These are phyloP conservation scores for Acipenser ruthenus DNA, from an alignment of 2,797 vertebrate genomes.

Conservation along the genomic window DNA sequence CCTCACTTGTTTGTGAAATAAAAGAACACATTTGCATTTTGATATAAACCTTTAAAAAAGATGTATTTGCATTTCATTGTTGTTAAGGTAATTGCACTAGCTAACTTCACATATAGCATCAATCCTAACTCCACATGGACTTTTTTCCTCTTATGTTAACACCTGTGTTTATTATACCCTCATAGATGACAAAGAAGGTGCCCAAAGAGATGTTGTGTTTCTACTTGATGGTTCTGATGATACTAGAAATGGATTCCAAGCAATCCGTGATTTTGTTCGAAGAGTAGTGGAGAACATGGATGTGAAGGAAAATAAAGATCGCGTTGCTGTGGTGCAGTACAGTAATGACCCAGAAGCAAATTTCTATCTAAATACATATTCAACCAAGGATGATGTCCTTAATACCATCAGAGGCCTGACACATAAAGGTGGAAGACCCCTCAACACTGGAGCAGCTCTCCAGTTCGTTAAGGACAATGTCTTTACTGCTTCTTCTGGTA, in stretches of 20 bases:
- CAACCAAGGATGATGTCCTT: constrained; percentile 39
- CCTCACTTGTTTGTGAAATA: no score
- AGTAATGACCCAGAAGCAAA: constrained; percentile 44
- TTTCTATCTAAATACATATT: constrained; percentile 49
- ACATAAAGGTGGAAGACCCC: constrained; percentile 55
- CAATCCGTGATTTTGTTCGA: constrained; percentile 55
- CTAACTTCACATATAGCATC: no score
- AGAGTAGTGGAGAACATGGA: constrained; percentile 41
- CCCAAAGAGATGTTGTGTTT: constrained; percentile 56
- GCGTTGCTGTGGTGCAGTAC: constrained; percentile 54
- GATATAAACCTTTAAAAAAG: no score
- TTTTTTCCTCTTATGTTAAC: constrained; percentile 12
- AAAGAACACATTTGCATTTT: no score
- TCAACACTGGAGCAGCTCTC: constrained; percentile 56
- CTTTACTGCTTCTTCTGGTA: constrained; percentile 50
- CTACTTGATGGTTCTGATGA: constrained; percentile 60
- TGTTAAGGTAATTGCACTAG: no score
- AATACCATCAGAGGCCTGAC: constrained; percentile 40
- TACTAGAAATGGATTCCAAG: constrained; percentile 43
- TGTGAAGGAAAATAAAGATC: constrained; percentile 41
- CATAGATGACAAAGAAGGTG: constrained; percentile 46
- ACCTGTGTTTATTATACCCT: constrained; percentile 9
- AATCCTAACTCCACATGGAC: constrained; percentile 12
- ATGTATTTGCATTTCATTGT: no score
- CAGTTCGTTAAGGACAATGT: constrained; percentile 46